Base-by-base conservation (phyloP, 2,888 invertebrate species). In the Pseudoips prasinana region DNA sequence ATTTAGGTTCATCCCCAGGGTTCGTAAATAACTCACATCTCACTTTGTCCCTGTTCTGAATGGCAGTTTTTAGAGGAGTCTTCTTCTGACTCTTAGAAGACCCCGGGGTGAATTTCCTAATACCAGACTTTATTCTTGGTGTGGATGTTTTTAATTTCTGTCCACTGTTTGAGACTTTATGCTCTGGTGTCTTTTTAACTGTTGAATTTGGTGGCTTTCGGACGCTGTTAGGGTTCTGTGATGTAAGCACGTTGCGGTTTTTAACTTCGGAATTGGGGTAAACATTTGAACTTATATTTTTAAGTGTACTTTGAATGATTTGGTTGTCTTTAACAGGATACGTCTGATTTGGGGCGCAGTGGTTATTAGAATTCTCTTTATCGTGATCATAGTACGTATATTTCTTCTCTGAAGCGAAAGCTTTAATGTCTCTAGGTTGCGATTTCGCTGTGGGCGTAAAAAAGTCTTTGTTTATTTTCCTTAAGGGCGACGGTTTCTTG, bases 81-180 rank as follows among this genome's bases (percentile, higher is more conserved):
- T 79, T 85, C 46, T 72, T 82, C 1, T 73, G 59, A 54, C 76
- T 79, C 28, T 63, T 61, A 1, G 64, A 59, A 7, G 86, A 86
- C 1, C 78, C 71, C 0, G 84, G 83, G 2, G 85, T 81, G 31
- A 78, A 85, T 40, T 54, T 80, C 20, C 85, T 62, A 10, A 85
- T 80, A 4, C 85, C 84, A 3, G 80, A 63, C 38, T 85, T 86
- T 18, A 86, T 79, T 47, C 73, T 77, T 9, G 85, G 86, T 7
- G 86, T 86, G 1, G 66, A 69, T 3, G 66, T 61, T 50, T 78
- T 84, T 1, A 55, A 35, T 52, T 80, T 82, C 9, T 72, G 73
- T 17, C 38, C 46, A 57, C 65, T 75, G 19, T 31, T 61, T 8
- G 63, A 59, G 7, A 52, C 25, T 58, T 73, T 80, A 1, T 17